Evolutionary conservation across 2,888 invertebrate species (phyloP).

Genomic region (Euplexia lucipara): DNA sequence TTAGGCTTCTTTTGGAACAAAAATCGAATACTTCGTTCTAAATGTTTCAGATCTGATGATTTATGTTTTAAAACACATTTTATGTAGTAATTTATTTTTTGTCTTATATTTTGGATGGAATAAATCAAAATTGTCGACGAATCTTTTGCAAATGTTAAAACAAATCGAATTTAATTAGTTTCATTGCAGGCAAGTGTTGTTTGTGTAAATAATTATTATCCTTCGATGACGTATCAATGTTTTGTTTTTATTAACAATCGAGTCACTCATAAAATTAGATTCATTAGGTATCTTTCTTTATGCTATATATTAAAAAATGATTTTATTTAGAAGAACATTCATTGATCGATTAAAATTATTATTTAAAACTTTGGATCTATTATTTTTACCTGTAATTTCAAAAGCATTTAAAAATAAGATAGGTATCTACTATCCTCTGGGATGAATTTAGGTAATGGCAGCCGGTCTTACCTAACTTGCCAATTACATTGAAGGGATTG

Average conservation of each 20-base stretch:
- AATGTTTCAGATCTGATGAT: slow-evolving; percentile 46
- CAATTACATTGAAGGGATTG: too few relatives aligned
- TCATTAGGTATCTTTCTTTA: slow-evolving; percentile 71
- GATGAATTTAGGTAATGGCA: too few relatives aligned
- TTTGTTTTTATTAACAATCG: slow-evolving; percentile 72
- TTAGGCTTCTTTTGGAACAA: slow-evolving; percentile 19
- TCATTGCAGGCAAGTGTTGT: slow-evolving; percentile 65
- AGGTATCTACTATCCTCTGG: too few relatives aligned
- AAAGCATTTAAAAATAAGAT: too few relatives aligned
- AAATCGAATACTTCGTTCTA: slow-evolving; percentile 19
- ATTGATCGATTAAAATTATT: slow-evolving; percentile 84
- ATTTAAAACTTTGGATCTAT: slow-evolving; percentile 71
- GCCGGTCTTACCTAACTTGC: too few relatives aligned
- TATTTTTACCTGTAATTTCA: slow-evolving; percentile 5
- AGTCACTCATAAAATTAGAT: slow-evolving; percentile 74
- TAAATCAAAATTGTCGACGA: slow-evolving; percentile 35
- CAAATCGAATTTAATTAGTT: slow-evolving; percentile 47
- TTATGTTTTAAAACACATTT: slow-evolving; percentile 19
- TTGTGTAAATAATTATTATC: slow-evolving; percentile 68
- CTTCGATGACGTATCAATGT: slow-evolving; percentile 67
- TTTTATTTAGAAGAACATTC: slow-evolving; percentile 79
- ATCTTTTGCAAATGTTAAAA: slow-evolving; percentile 19
- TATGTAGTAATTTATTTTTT: slow-evolving; percentile 26
- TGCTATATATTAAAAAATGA: slow-evolving; percentile 69
- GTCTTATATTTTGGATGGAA: slow-evolving; percentile 23